Evolutionary conservation across 1,140 invertebrate genomes (phyloP).

Genomic region (Linepithema humile): DNA sequence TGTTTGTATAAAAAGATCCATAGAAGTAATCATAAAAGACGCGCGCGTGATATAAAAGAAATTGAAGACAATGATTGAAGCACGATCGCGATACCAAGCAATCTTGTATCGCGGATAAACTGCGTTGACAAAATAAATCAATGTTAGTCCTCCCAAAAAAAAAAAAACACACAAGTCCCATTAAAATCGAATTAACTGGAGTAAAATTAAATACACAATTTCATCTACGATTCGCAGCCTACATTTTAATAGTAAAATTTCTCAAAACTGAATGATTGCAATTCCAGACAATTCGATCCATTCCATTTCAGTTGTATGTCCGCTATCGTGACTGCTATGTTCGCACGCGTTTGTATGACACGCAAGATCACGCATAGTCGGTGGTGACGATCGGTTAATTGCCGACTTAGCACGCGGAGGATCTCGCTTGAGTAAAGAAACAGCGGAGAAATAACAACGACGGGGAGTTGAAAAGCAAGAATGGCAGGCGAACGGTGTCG

Average conservation of each 20-base stretch:
- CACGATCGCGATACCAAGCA: not conserved
- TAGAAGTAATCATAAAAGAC: not conserved
- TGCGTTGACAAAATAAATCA: too few relatives aligned
- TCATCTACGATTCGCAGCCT: not conserved
- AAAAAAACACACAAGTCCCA: too few relatives aligned
- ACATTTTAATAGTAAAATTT: not conserved
- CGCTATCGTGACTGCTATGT: conserved; percentile 7
- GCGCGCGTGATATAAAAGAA: not conserved
- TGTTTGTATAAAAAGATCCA: not conserved
- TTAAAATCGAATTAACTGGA: too few relatives aligned
- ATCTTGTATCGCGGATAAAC: too few relatives aligned
- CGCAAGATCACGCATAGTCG: conserved; percentile 49
- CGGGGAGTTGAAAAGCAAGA: conserved; percentile 21
- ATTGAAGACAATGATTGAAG: not conserved
- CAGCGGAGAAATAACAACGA: conserved; percentile 36
- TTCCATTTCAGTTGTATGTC: not conserved
- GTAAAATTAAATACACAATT: not conserved
- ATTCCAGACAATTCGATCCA: not conserved
- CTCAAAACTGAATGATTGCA: not conserved
- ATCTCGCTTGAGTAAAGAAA: conserved; percentile 33
- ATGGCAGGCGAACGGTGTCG: conserved; percentile 57
- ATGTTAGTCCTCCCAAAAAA: too few relatives aligned
- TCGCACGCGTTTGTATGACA: conserved; percentile 42
- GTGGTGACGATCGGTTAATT: conserved; percentile 33
- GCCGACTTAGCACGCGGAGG: conserved; percentile 40